Conservation (phyloP, 2,113 vertebrate species). For the Aplodontia rufa region DNA sequence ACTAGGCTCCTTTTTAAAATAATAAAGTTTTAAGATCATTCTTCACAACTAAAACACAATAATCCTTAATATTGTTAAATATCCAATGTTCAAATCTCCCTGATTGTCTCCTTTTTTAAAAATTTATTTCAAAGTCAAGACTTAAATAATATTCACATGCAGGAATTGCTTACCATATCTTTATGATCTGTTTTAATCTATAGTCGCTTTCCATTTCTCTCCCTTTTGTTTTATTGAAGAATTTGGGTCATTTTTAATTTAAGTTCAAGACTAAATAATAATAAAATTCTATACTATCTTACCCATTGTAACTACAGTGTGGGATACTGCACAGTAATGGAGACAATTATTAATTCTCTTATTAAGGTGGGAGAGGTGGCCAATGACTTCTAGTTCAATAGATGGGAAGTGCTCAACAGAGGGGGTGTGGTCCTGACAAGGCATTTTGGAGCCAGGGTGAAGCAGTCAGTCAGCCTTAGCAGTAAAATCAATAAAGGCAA, state of each 20-base stretch:
- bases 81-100: background rate
- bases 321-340: background rate
- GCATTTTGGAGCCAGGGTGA: background rate
- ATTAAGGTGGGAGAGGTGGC: background rate
- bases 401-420: background rate
- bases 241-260: background rate
- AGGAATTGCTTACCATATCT: background rate
- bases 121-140: background rate
- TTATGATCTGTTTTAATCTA: background rate
- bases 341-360: conserved; percentile 1
- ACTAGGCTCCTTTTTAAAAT: background rate
- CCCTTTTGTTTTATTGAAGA: background rate
- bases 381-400: background rate
- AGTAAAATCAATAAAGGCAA: conserved; percentile 79
- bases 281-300: background rate
- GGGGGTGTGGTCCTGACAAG: background rate
- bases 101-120: background rate
- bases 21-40: background rate
- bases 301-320: background rate
- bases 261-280: background rate
- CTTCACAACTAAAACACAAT: background rate
- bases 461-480: conserved; percentile 63
- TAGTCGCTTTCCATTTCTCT: background rate
- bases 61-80: background rate
- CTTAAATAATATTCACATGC: background rate